Conservation (phyloP, 92 coral and sea anemone genomes). For the Epizoanthus scotinus region DNA sequence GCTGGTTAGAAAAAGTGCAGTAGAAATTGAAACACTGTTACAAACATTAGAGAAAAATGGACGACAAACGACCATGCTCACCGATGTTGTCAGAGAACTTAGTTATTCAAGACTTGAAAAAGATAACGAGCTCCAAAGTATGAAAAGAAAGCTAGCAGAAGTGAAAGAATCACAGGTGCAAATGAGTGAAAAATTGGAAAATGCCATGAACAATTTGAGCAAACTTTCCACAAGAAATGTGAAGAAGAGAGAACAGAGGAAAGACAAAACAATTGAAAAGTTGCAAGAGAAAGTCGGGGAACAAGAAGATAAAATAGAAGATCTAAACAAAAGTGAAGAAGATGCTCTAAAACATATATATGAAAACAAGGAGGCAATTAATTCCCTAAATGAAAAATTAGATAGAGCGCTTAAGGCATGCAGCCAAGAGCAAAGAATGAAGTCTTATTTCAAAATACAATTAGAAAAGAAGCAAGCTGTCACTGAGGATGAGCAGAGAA, state of each 20-base stretch:
- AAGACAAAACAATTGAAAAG: background rate
- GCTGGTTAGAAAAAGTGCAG: too few relatives aligned
- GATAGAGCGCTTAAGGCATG: constrained; percentile 16
- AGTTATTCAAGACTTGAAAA: too few relatives aligned
- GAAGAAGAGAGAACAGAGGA: constrained; percentile 7
- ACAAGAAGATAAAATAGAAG: background rate
- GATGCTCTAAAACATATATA: background rate
- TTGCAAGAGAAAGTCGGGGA: background rate
- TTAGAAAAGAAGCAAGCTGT: background rate
- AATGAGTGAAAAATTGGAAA: background rate
- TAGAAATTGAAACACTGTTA: too few relatives aligned
- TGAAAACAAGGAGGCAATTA: background rate
- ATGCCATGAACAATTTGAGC: background rate
- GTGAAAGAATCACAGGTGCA: background rate
- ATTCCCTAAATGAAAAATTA: background rate
- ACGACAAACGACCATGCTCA: too few relatives aligned
- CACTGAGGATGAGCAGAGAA: background rate
- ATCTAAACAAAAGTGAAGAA: too few relatives aligned
- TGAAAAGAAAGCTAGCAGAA: constrained; percentile 5
- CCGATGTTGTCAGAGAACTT: too few relatives aligned
- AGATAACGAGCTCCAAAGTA: background rate
- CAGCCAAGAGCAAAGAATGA: background rate
- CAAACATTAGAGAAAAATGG: too few relatives aligned
- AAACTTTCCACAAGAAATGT: background rate
- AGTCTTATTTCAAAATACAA: constrained; percentile 11